phyloP scores from a whole-genome alignment of 1,140 invertebrate species.

The Octopus bimaculoides region DNA sequence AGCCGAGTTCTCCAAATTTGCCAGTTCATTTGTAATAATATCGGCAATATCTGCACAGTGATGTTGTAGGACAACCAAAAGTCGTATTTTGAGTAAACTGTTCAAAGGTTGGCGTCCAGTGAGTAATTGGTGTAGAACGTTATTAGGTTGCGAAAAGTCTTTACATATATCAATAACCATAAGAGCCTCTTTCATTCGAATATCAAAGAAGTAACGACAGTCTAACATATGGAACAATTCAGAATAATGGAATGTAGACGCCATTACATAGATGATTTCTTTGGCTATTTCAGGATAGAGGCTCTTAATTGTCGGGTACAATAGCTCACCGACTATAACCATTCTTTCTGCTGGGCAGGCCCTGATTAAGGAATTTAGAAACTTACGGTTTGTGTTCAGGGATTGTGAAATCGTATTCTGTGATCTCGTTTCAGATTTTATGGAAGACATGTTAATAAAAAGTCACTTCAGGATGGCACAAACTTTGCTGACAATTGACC shows the following conservation, averaged over 20 bases:
- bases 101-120: neutral
- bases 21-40: neutral
- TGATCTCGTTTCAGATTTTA: no score
- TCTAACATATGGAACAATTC: neutral
- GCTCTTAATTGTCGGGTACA: neutral
- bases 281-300: neutral
- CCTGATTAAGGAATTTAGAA: constrained; percentile 10
- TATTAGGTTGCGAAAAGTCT: neutral
- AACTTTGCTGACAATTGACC: no score
- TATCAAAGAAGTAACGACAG: neutral
- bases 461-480: no score
- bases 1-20: neutral
- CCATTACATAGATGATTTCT: neutral
- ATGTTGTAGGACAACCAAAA: neutral
- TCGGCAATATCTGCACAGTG: neutral
- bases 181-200: neutral
- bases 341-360: neutral
- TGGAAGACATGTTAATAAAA: no score
- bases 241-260: neutral
- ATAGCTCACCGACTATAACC: neutral
- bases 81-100: neutral
- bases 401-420: no score
- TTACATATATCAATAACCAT: neutral
- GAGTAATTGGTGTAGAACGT: neutral
- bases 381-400: neutral